Conservation (phyloP, 2,113 vertebrate genomes). For the Cyanoramphus novaezelandiae region DNA sequence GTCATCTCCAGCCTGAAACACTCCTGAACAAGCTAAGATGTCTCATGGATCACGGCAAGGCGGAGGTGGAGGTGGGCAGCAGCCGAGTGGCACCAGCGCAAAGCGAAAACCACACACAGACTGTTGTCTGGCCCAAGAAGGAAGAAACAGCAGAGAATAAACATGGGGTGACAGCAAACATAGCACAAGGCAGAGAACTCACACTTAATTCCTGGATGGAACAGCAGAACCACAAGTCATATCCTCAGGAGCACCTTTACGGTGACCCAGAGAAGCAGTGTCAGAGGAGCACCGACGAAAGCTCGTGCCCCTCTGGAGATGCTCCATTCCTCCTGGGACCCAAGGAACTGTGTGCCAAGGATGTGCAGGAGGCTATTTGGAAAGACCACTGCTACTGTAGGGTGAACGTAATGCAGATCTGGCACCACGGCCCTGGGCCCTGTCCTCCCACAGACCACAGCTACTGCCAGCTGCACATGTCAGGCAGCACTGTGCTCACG, state of each 20-base stretch:
- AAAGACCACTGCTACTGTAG: not conserved
- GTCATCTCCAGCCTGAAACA: not conserved
- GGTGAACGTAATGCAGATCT: rapidly evolving
- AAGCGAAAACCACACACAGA: not conserved
- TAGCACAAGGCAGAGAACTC: rapidly evolving
- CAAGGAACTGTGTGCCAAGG: rapidly evolving
- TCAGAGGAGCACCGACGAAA: rapidly evolving
- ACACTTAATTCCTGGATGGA: rapidly evolving
- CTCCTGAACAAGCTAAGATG: not conserved
- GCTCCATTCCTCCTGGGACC: rapidly evolving
- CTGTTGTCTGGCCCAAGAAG: rapidly evolving
- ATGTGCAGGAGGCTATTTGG: rapidly evolving
- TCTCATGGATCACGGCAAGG: rapidly evolving
- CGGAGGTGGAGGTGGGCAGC: rapidly evolving
- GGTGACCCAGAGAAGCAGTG: rapidly evolving
- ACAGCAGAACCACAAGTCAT: not conserved
- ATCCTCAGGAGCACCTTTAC: rapidly evolving
- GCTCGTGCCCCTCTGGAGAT: rapidly evolving
- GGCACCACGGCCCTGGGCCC: rapidly evolving
- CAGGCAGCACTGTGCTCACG: not conserved
- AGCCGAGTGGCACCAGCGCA: rapidly evolving
- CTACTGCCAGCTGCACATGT: not conserved
- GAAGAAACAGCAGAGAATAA: not conserved
- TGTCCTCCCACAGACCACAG: not conserved
- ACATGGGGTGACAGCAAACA: rapidly evolving